A percentile compares a stretch with the other conserved stretches of the same genome.
Evolutionary conservation across 2,797 vertebrate species (phyloP).

Genomic region (Lates japonicus): DNA sequence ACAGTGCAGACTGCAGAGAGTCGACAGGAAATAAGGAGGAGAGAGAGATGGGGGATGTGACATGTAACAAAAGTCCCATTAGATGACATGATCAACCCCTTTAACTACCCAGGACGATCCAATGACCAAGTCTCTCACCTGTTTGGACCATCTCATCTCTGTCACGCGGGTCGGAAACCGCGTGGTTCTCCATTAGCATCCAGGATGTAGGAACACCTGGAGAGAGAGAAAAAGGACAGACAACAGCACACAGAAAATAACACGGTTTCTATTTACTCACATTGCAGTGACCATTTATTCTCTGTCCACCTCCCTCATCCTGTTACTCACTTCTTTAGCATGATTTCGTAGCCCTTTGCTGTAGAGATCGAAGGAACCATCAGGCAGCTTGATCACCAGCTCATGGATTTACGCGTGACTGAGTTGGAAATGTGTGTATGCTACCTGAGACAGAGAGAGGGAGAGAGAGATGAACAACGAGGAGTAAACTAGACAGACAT

Average conservation of each 20-base stretch:
- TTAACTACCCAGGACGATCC: background rate
- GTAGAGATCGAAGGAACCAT: conserved; percentile 91
- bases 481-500: background rate
- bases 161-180: conserved; percentile 89
- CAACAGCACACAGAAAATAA: background rate
- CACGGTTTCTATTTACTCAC: background rate
- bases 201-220: conserved; percentile 89
- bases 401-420: conserved; percentile 94
- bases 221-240: conserved; percentile 11
- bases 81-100: background rate
- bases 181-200: conserved; percentile 85
- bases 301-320: background rate
- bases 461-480: conserved; percentile 5
- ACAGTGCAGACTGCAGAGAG: background rate
- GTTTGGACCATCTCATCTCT: conserved; percentile 93
- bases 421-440: conserved; percentile 98
- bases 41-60: background rate
- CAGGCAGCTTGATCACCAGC: conserved; percentile 89
- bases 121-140: conserved; percentile 80
- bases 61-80: background rate
- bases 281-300: background rate
- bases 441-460: conserved; percentile 78
- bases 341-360: conserved; percentile 97
- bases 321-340: conserved; percentile 92
- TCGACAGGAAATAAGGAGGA: background rate